Conservation (phyloP, 1,140 invertebrate genomes). For the Antheraea pernyi region DNA sequence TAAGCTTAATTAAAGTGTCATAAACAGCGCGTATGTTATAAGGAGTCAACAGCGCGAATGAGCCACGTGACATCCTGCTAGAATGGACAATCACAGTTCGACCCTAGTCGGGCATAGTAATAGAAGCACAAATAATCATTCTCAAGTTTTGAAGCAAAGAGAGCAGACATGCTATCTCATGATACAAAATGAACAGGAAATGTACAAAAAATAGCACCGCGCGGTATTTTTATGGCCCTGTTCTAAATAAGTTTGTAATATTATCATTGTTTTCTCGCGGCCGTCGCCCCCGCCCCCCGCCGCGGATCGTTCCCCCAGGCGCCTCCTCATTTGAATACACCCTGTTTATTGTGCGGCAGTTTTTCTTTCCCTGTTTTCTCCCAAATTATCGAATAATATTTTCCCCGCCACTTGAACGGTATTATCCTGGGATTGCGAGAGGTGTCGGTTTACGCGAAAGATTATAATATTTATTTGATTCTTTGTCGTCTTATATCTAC, state of each 20-base stretch:
- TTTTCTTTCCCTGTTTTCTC: conserved; percentile 48
- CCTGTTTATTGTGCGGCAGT: conserved; percentile 63
- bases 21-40: no score
- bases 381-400: conserved; percentile 66
- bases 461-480: conserved; percentile 42
- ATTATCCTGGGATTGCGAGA: conserved; percentile 53
- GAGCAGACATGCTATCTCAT: no score
- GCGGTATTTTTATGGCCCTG: conserved; percentile 30
- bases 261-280: conserved; percentile 67
- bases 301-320: conserved; percentile 30
- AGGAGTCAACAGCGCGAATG: no score
- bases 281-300: conserved; percentile 18
- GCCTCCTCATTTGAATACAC: conserved; percentile 65
- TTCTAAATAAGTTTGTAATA: conserved; percentile 72
- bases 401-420: conserved; percentile 40
- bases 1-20: no score
- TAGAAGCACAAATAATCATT: no score
- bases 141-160: no score
- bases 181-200: no score
- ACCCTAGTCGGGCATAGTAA: no score
- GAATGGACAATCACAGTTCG: no score
- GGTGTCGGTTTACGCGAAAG: conserved; percentile 27
- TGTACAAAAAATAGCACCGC: neutral
- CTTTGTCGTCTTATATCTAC: conserved; percentile 30
- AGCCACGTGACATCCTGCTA: no score